Base-by-base conservation (phyloP, 1,140 invertebrate species). In the Tetramorium parvispinum region DNA sequence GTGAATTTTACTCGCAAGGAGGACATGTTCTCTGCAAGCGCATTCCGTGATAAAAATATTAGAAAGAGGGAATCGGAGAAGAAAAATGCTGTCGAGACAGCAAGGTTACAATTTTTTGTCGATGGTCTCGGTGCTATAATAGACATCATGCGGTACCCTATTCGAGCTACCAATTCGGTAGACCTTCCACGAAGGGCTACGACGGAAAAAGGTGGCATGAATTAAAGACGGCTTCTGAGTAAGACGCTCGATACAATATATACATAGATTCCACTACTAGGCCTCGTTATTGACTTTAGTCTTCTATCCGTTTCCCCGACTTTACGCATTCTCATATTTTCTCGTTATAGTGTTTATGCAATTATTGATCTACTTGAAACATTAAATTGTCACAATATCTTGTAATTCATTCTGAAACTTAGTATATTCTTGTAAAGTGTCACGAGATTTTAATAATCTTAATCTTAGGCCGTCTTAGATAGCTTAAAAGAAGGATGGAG, bases 191-290 rank as follows among this genome's bases (percentile, higher is more conserved):
- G 90, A 91, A 91, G 65, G 53, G 68, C 32, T 55, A 21, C 55
- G 40, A 73, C 59, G 24, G 65, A 89, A 91, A 91, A 91, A 89
- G 89, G 49, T 87, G 75, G 87, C 89, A 89, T 91, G 90, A 92
- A 91, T 92, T 87, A 91, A 91, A 79, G 82, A 91, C 81, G 89
- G 88, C 85, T 92, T 91, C 91, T 65, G 89, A 88, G 91, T 91
- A 92, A 89, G 71, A 75, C 63, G 57, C 51, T 77, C 46, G 32
- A 71, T 85, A 40, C 65, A 53, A 43, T 32, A 32, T 32, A 32
- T 32, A 32, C 4, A 32, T 57, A 70, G n/a, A 21, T 57, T 82
- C 37, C 66, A 79, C 79, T 79, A 49, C 57, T 51, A 37, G 24
- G 18, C 27, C 65, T 87, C 61, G 75, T 86, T 85, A 77, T 73